Evolutionary conservation across 2,797 vertebrate species (phyloP).

Genomic region (Silurus lanzhouensis): DNA sequence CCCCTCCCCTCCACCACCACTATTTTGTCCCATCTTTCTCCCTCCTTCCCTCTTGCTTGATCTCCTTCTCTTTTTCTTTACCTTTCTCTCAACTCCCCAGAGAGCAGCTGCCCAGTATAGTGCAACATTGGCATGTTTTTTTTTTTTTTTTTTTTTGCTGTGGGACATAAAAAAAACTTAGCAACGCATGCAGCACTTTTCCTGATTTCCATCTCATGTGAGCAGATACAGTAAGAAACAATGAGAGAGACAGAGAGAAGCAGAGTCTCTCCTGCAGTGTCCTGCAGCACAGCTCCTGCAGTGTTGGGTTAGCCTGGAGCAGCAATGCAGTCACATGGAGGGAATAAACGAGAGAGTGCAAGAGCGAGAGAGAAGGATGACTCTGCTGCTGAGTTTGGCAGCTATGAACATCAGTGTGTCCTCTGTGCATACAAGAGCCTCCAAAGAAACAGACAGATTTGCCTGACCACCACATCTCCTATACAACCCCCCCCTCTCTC

Average conservation of each 20-base stretch:
- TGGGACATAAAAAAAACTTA: conserved; percentile 51
- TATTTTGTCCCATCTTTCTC: conserved; percentile 39
- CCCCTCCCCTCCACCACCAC: conserved; percentile 24
- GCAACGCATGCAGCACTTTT: conserved; percentile 74
- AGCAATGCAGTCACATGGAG: conserved; percentile 66
- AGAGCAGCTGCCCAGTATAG: conserved; percentile 68
- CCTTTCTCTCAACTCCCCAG: conserved; percentile 56
- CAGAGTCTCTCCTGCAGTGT: conserved; percentile 72
- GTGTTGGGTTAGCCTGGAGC: conserved; percentile 66
- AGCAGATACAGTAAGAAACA: conserved; percentile 62
- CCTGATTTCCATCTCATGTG: conserved; percentile 67
- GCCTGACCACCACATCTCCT: conserved; percentile 47
- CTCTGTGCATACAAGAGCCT: conserved; percentile 52
- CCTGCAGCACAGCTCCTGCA: conserved; percentile 81
- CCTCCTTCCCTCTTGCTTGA: conserved; percentile 44
- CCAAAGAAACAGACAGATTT: conserved; percentile 54
- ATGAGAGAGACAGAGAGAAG: conserved; percentile 15
- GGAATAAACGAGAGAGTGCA: conserved; percentile 46
- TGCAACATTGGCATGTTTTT: conserved; percentile 65
- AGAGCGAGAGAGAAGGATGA: conserved; percentile 45
- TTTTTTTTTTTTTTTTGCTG: conserved; percentile 45
- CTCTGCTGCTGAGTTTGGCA: conserved; percentile 53
- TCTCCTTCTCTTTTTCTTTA: conserved; percentile 49
- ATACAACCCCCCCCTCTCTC: conserved; percentile 10
- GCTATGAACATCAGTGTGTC: conserved; percentile 54